These are phyloP conservation scores for Noturus placidus DNA, from an alignment of 2,113 vertebrate species.

Conservation along the genomic window DNA sequence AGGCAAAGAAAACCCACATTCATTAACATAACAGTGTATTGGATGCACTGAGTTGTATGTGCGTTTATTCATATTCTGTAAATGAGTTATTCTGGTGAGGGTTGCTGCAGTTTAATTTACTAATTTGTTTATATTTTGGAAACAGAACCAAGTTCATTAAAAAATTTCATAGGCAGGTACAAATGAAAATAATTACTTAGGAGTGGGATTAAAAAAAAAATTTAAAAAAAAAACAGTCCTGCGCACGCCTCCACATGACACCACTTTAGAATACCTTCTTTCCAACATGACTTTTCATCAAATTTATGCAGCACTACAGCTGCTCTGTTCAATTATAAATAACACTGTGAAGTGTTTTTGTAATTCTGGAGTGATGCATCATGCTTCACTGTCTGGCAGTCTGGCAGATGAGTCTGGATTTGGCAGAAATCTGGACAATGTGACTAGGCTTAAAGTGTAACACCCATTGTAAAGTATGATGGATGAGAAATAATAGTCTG, in stretches of 20 bases:
- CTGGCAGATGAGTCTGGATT: background rate
- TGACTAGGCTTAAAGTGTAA: constrained; percentile 7
- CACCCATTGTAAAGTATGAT: constrained; percentile 25
- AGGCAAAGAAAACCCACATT: background rate
- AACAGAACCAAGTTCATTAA: constrained; percentile 7
- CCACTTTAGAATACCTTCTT: background rate
- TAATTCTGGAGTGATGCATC: constrained; percentile 30
- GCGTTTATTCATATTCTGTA: background rate
- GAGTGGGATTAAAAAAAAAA: background rate
- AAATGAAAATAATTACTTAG: background rate
- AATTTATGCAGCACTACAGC: constrained; percentile 23
- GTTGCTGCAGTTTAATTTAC: background rate
- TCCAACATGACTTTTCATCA: constrained; percentile 9
- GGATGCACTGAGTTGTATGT: background rate
- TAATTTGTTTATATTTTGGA: background rate
- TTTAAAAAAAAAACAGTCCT: background rate
- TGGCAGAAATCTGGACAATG: constrained; percentile 20
- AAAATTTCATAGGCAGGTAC: background rate
- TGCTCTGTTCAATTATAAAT: constrained; percentile 32
- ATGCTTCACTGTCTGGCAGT: constrained; percentile 28
- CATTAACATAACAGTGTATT: background rate
- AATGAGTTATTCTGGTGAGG: background rate
- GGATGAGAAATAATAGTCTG: constrained; percentile 20
- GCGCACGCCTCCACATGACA: background rate
- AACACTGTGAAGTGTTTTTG: background rate